Evolutionary conservation across 2,797 vertebrate species (phyloP), one percentile per base, ranked within the genome.

Genomic region (Dromococcyx pavoninus): DNA sequence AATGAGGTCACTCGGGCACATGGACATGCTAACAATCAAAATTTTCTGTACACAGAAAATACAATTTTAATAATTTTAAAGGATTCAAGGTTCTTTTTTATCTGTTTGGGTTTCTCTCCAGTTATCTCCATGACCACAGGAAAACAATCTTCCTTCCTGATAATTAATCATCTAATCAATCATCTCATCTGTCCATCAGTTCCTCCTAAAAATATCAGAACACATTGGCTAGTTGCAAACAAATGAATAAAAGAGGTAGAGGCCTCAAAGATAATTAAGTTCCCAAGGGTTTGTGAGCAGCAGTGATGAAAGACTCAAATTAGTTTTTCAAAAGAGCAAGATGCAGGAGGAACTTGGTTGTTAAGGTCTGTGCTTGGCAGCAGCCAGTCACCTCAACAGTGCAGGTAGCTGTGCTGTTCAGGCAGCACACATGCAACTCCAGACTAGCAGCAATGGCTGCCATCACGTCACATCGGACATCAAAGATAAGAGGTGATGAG

Each of bases 181-280:
- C n/a, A n/a, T n/a, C 51, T 91, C 39, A 53, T 78, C 73, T 88
- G 70, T 60, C 76, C 66, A 90, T 94, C 89, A 84, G 28, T n/a
- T 82, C 30, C 73, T 56, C 88, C 66, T 88, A 86, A 94, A 96
- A 93, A 88, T 23, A 66, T 85, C 93, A 88, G 58, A 93, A 79
- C 62, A 50, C 80, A 50, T 14, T n/a, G 79, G 54, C 51, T 56
- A 78, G 62, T n/a, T 41, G 64, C 88, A 94, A 94, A 73, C 76
- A 84, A 92, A 90, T 37, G 51, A 94, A 94, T 79, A 78, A 88
- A 93, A 90, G 88, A 88, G 23, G 73, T 39, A 79, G 86, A 57
- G 91, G 75, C 56, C 80, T 88, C 83, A 78, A 94, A 86, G 61
- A 93, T 90, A 96, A 94, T 91, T 70, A 93, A 90, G 90, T 90